Base-by-base conservation (phyloP, 2,888 invertebrate species). In the Phyllotreta striolata region DNA sequence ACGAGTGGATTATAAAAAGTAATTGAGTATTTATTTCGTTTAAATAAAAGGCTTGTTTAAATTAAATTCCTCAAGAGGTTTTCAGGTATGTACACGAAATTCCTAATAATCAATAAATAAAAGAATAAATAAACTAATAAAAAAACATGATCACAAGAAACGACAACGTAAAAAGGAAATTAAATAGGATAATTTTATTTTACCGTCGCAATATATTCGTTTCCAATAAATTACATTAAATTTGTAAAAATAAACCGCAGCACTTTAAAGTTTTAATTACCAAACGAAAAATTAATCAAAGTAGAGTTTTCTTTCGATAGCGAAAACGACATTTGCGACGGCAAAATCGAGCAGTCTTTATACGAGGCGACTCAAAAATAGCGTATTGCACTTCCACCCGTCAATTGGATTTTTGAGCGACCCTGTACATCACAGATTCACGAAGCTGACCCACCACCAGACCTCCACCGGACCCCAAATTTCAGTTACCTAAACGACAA, bases 401-500 rank as follows among this genome's bases (percentile, higher is more conserved):
- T 44, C 44, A 12, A 9, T 12, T 10, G 37, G n/a, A 59, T 47
- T 64, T 64, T 67, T 47, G 64, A 65, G 63, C 58, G 46, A 64
- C 66, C 57, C 68, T 62, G 56, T 66, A 66, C 51, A 62, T 51
- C 49, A 68, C 62, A 66, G 62, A 64, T 62, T 59, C 55, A 55
- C 44, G 64, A 73, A 73, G 73, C 72, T 71, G 59, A 61, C 71
- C 77, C 77, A 72, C 67, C 79, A 78, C 77, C 78, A 69, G 44
- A 73, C 79, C 75, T 70, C 72, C 79, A 78, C 79, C 79, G 64
- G 63, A 43, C 78, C 78, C 79, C 75, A 78, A 77, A 74, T 72
- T 67, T 72, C 57, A 67, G 64, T 68, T 70, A 69, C 72, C 71
- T 72, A 72, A 65, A 24, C 24, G 4, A 24, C 24, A 24, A 60